Evolutionary conservation across 1,140 invertebrate species (phyloP).

Genomic region (Brachionus plicatilis): DNA sequence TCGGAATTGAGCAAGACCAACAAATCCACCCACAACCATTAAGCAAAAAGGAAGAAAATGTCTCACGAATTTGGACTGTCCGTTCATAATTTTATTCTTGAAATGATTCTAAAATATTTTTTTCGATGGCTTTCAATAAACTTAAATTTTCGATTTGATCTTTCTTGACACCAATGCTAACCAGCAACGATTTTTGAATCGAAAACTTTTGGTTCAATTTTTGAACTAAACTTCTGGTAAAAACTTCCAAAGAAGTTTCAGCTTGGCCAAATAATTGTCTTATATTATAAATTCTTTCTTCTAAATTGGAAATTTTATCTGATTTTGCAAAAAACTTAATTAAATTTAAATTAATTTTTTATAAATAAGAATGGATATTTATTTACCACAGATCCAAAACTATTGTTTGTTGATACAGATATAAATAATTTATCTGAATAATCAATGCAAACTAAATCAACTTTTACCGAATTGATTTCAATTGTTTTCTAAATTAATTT

Average conservation of each 20-base stretch:
- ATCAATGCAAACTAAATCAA: constrained; percentile 37
- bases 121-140: neutral
- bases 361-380: neutral
- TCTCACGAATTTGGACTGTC: neutral
- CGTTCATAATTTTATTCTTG: neutral
- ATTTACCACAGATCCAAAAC: constrained; percentile 24
- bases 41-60: constrained; percentile 29
- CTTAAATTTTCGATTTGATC: constrained; percentile 9
- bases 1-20: constrained; percentile 37
- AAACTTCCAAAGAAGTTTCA: neutral
- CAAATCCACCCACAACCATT: neutral
- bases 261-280: constrained; percentile 23
- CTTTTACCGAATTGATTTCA: neutral
- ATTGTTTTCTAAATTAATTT: neutral
- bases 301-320: neutral
- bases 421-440: constrained; percentile 35
- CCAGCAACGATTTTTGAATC: neutral
- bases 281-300: neutral
- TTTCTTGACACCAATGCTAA: constrained; percentile 20
- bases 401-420: constrained; percentile 4
- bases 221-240: constrained; percentile 24
- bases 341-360: neutral
- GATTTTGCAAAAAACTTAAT: constrained; percentile 26
- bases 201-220: constrained; percentile 14
- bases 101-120: constrained; percentile 18